Evolutionary conservation across 2,113 vertebrate species (phyloP).

Genomic region (Echinops telfairi): DNA sequence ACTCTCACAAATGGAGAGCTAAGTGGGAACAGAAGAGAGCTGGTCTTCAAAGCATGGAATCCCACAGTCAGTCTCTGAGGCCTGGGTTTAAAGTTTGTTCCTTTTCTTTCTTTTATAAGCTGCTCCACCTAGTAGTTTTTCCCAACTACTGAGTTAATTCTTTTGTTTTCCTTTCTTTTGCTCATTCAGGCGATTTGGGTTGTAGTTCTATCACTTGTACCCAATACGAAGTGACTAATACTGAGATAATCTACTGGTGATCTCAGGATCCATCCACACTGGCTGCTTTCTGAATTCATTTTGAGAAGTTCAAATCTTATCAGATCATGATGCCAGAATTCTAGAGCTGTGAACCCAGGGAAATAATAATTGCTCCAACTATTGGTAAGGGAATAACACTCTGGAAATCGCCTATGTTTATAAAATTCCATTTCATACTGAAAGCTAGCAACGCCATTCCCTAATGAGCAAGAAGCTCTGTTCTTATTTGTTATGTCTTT

Average conservation of each 20-base stretch:
- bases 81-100: neutral
- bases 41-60: neutral
- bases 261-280: neutral
- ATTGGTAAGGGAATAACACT: too few species aligned
- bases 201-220: neutral
- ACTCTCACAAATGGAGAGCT: too few species aligned
- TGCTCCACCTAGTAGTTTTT: neutral
- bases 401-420: too few species aligned
- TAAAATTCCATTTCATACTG: too few species aligned
- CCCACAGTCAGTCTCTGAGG: neutral
- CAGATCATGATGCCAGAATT: too few species aligned
- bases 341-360: too few species aligned
- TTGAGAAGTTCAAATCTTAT: slow-evolving; percentile 33
- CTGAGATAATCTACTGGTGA: neutral
- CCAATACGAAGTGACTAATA: neutral
- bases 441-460: too few species aligned
- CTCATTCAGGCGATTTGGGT: neutral
- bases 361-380: too few species aligned
- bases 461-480: too few species aligned
- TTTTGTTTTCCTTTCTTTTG: neutral
- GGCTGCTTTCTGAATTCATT: neutral
- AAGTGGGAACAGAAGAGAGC: too few species aligned
- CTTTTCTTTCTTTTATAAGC: neutral
- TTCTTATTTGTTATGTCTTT: too few species aligned
- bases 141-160: neutral